phyloP scores from a whole-genome alignment of 2,888 invertebrate species.

The Sinopyrophorus schimmeli region DNA sequence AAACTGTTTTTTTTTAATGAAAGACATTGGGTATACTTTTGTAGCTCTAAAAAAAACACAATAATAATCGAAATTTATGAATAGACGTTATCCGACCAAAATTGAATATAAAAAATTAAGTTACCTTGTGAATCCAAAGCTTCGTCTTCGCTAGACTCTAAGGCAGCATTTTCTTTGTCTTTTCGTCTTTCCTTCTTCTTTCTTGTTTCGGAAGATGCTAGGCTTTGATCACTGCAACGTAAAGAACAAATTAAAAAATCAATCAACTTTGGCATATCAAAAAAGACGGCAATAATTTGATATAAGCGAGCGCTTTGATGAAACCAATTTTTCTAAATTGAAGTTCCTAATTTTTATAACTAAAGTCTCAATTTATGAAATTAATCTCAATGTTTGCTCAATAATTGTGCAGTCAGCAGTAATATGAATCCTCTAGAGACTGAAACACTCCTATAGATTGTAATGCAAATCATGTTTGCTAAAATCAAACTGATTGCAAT shows the following conservation, averaged over 20 bases:
- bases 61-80: too few relatives aligned
- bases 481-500: constrained; percentile 41
- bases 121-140: constrained; percentile 61
- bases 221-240: constrained; percentile 51
- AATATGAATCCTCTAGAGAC: constrained; percentile 40
- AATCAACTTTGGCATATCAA: constrained; percentile 2
- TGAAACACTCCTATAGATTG: constrained; percentile 47
- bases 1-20: too few relatives aligned
- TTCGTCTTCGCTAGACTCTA: constrained; percentile 64
- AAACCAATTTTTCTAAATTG: constrained; percentile 2
- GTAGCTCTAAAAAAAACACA: too few relatives aligned
- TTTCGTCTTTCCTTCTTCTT: constrained; percentile 64
- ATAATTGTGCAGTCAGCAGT: constrained; percentile 56
- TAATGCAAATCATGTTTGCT: constrained; percentile 55
- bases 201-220: constrained; percentile 57
- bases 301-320: too few relatives aligned
- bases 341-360: constrained; percentile 22
- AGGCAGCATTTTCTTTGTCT: constrained; percentile 57
- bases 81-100: too few relatives aligned
- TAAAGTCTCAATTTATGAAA: constrained; percentile 49
- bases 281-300: too few relatives aligned
- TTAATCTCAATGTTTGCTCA: constrained; percentile 54
- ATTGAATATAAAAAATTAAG: constrained; percentile 40
- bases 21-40: too few relatives aligned
- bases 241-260: constrained; percentile 22